Evolutionary conservation across 2,113 vertebrate genomes (phyloP), one percentile per base, ranked within the genome.

Genomic region (Haemorhous mexicanus): DNA sequence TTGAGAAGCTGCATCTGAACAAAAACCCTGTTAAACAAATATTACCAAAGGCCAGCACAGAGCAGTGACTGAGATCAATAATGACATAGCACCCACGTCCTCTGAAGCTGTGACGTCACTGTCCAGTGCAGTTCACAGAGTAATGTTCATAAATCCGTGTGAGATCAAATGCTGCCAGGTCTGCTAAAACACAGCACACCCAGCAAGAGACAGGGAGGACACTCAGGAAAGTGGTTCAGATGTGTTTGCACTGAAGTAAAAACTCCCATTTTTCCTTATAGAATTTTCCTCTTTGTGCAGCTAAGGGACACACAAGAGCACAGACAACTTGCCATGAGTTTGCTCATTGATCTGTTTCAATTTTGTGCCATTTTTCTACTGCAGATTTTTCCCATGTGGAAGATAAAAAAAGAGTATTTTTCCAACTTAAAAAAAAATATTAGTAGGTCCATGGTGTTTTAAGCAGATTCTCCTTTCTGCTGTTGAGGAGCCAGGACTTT

Each of bases 171-270:
- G 30, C 67, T 83, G 44, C 12, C 77, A 44, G 62, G 62, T 59
- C n/a, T 47, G 41, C 11, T 13, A 21, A 72, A 82, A 83, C 8
- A 6, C 37, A 88, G 50, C 22, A 30, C 33, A 63, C 28, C 39
- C 74, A 87, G 47, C 3, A 4, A 78, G 27, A 82, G 80, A 63
- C 2, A 1, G 0, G 0, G 20, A 6, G 52, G 24, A 10, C 18
- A 58, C 9, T 37, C 33, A 61, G 32, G 26, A 44, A 87, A 74
- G 26, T 0, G 1, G 5, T 24, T 89, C 52, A 81, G 49, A 17
- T 41, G 22, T 50, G 27, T 47, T 89, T 84, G 47, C 30, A 63
- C 27, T 22, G 27, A 58, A 72, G 68, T 37, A 84, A 77, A 61
- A 61, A 18, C 10, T 32, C 6, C 2, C 16, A 23, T 84, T 81